Evolutionary conservation across 1,140 invertebrate genomes (phyloP).

Genomic region (Pseudomyrmex gracilis): DNA sequence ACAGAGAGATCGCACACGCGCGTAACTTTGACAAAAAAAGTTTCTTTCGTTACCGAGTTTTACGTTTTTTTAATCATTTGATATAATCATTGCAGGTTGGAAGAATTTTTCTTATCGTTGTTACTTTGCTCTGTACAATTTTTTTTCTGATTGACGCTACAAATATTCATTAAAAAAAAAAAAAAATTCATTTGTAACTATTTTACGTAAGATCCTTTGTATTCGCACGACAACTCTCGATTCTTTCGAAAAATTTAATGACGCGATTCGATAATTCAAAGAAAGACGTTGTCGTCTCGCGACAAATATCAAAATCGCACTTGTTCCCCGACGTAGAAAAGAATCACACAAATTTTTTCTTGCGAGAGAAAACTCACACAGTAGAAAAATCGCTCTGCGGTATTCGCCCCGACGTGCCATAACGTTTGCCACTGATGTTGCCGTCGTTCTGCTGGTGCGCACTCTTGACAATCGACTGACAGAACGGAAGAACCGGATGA

Average conservation of each 20-base stretch:
- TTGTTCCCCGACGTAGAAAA: background rate
- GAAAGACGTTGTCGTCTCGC: background rate
- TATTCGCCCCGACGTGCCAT: conserved; percentile 62
- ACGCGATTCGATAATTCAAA: too few relatives aligned
- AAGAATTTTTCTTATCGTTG: background rate
- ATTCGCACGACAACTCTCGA: background rate
- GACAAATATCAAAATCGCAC: background rate
- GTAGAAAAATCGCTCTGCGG: conserved; percentile 60
- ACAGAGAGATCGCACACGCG: background rate
- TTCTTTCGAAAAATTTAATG: conserved; percentile 6
- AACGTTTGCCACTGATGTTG: conserved; percentile 14
- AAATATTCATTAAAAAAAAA: too few relatives aligned
- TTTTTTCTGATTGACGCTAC: too few relatives aligned
- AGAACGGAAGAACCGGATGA: background rate
- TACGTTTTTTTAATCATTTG: background rate
- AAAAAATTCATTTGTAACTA: background rate
- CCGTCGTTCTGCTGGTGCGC: background rate
- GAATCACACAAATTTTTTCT: background rate
- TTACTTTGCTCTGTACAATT: background rate
- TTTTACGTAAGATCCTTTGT: background rate
- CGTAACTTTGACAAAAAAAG: background rate
- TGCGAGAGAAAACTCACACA: conserved; percentile 66
- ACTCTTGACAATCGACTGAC: background rate
- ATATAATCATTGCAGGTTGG: background rate
- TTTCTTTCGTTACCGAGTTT: background rate